These are phyloP conservation scores for Sarcophaga peregrina DNA, from an alignment of 1,140 invertebrate genomes.

Conservation along the genomic window DNA sequence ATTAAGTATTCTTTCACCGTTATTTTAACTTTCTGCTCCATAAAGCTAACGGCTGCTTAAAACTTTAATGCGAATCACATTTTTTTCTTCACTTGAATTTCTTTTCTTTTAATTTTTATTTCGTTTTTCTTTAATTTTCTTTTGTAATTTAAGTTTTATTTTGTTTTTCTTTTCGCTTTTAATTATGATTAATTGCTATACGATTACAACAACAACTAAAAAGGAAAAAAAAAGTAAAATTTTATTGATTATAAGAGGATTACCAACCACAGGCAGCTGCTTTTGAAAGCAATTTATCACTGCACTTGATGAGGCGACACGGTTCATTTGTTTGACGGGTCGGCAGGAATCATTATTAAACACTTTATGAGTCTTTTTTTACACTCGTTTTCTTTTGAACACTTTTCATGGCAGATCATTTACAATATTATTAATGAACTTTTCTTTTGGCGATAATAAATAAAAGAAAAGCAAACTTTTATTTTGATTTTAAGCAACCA, in stretches of 20 bases:
- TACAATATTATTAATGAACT: no score
- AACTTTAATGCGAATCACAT: neutral
- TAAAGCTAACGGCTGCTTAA: no score
- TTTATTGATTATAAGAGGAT: neutral
- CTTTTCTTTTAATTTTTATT: slow-evolving; percentile 41
- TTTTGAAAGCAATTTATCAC: neutral
- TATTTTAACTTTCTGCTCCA: neutral
- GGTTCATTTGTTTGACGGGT: neutral
- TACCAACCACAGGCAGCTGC: neutral
- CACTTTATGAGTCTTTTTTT: neutral
- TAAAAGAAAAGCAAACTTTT: no score
- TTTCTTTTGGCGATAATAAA: no score
- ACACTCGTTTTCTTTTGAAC: no score
- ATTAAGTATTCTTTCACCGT: slow-evolving; percentile 23
- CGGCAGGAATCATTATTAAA: neutral
- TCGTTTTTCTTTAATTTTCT: slow-evolving; percentile 34
- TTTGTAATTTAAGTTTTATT: slow-evolving; percentile 32
- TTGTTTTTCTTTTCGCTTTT: neutral
- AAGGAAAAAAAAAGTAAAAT: neutral
- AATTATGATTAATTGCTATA: slow-evolving; percentile 27
- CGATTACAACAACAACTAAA: no score
- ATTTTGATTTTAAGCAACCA: no score
- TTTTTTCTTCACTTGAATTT: neutral
- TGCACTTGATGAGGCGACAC: neutral
- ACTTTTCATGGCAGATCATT: no score